These are phyloP conservation scores for Hemibagrus wyckioides DNA, from an alignment of 2,113 vertebrate species.

Conservation along the genomic window DNA sequence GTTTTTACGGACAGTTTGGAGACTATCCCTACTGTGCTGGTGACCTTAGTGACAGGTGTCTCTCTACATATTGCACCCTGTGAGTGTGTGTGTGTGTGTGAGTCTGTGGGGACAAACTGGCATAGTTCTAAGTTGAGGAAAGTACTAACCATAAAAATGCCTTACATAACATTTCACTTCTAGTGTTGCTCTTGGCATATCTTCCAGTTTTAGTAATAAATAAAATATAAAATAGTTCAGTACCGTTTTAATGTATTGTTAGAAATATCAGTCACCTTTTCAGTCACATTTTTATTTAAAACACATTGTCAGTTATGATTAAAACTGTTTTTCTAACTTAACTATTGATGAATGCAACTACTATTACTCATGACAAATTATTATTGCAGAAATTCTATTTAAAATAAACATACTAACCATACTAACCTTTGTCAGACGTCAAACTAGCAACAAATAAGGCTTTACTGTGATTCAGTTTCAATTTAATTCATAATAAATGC, in stretches of 20 bases:
- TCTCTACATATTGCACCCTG: slow-evolving; percentile 24
- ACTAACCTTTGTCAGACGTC: background rate
- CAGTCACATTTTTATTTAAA: background rate
- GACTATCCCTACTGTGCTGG: slow-evolving; percentile 60
- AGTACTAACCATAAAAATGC: slow-evolving; percentile 51
- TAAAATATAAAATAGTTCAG: background rate
- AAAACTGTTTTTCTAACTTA: background rate
- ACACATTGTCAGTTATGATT: background rate
- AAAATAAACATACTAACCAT: background rate
- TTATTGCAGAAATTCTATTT: background rate
- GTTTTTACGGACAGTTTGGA: slow-evolving; percentile 37
- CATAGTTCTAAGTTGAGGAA: slow-evolving; percentile 24
- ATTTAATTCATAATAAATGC: background rate
- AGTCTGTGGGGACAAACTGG: slow-evolving; percentile 10
- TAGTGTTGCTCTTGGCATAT: background rate
- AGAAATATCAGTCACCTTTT: slow-evolving; percentile 1
- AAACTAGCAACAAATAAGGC: background rate
- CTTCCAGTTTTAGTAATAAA: background rate
- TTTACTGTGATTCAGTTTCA: background rate
- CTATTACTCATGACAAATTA: background rate
- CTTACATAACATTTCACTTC: slow-evolving; percentile 48
- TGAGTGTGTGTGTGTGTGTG: slow-evolving; percentile 8
- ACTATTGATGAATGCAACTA: background rate
- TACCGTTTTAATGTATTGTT: background rate
- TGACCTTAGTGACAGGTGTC: slow-evolving; percentile 63